Evolutionary conservation across 2,797 vertebrate species (phyloP), one percentile per base, ranked within the genome.

Genomic region (Aulostomus chinensis): DNA sequence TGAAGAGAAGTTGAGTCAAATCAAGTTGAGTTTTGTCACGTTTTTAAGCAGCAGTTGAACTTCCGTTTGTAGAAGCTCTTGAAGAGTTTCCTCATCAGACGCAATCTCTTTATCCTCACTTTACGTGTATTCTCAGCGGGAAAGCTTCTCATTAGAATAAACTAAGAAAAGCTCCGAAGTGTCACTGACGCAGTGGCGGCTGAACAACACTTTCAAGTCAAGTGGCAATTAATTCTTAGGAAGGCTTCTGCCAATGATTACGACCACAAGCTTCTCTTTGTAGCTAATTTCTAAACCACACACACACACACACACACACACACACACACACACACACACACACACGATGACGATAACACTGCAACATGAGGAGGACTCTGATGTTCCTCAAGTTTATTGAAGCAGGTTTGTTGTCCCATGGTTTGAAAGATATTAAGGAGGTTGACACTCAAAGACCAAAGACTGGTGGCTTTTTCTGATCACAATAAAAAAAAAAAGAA

Each of bases 71-170:
- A n/a, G n/a, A n/a, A n/a, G n/a, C n/a, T n/a, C n/a, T n/a, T n/a
- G n/a, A n/a, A n/a, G n/a, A n/a, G n/a, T n/a, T n/a, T n/a, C n/a
- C n/a, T n/a, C n/a, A n/a, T n/a, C n/a, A n/a, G n/a, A n/a, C n/a
- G n/a, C n/a, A n/a, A n/a, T n/a, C n/a, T n/a, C n/a, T n/a, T n/a
- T n/a, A n/a, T n/a, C n/a, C n/a, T n/a, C n/a, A n/a, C n/a, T n/a
- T n/a, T n/a, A n/a, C n/a, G n/a, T n/a, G n/a, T n/a, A n/a, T n/a
- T n/a, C n/a, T n/a, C n/a, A n/a, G n/a, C n/a, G n/a, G n/a, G n/a
- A n/a, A n/a, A n/a, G n/a, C n/a, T n/a, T n/a, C n/a, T n/a, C n/a
- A 81, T 82, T 64, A 73, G 15, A 60, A 65, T 15, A 60, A 76
- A 78, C 50, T 30, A 46, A 66, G 42, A 41, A 62, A 72, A 65